Percentiles rank a stretch among this genome's conserved stretches.
phyloP scores from a whole-genome alignment of 2,797 vertebrate genomes.

The Bradypus variegatus region DNA sequence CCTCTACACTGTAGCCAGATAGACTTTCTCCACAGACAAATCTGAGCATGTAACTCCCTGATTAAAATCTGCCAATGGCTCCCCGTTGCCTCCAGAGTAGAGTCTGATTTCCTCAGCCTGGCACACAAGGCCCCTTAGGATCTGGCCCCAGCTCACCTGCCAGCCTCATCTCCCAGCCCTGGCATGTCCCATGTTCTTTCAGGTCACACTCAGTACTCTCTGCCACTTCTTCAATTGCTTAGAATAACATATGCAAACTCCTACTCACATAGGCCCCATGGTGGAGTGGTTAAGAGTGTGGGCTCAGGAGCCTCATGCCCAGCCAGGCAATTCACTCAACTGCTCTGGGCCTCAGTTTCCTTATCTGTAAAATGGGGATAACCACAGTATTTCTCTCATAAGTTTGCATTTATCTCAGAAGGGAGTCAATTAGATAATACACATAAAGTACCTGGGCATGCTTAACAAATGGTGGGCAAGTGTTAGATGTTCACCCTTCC shows the following conservation, averaged over 20 bases:
- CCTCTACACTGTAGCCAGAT: conserved; percentile 6
- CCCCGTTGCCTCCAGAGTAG: neutral
- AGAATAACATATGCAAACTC: neutral
- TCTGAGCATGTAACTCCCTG: neutral
- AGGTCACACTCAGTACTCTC: neutral
- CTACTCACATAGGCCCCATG: neutral
- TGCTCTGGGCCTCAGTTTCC: neutral
- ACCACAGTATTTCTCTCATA: conserved; percentile 12
- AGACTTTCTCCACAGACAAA: neutral
- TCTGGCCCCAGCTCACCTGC: neutral
- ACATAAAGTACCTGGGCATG: conserved; percentile 6
- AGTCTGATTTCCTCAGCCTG: neutral
- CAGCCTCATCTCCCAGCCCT: neutral
- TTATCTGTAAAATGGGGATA: neutral
- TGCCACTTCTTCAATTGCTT: neutral
- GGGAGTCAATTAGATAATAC: conserved; percentile 17
- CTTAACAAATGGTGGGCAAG: neutral
- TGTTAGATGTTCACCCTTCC: conserved; percentile 1
- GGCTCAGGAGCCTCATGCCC: neutral
- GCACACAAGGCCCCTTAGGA: neutral
- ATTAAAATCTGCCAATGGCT: neutral
- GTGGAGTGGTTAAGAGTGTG: neutral
- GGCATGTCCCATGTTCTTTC: neutral
- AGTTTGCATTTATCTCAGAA: conserved; percentile 20
- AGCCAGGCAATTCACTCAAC: neutral